Percentiles rank a stretch among this genome's conserved stretches.
Conservation (phyloP, 2,797 vertebrate species). For the Crax fasciolata region DNA sequence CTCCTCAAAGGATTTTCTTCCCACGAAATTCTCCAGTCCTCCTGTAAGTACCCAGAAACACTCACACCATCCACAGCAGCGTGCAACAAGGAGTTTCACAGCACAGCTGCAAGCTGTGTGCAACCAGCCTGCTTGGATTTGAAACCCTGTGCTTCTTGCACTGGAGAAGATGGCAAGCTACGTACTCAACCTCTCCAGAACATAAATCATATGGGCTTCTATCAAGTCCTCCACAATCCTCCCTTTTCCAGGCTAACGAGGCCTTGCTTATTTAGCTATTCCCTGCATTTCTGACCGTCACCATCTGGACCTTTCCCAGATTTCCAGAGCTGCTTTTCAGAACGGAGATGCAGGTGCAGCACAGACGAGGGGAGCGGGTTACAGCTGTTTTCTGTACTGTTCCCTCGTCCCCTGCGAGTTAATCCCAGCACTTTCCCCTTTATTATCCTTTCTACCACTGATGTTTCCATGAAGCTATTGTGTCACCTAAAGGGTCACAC, state of each 20-base stretch:
- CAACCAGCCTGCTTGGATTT: fast-evolving
- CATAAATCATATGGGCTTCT: neutral
- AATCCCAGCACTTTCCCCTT: constrained; percentile 22
- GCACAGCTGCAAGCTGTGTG: fast-evolving
- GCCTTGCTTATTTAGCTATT: neutral
- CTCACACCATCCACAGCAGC: neutral
- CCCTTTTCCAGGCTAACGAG: neutral
- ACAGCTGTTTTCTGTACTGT: neutral
- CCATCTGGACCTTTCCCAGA: neutral
- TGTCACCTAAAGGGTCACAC: neutral
- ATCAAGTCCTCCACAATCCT: neutral
- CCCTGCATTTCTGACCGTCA: neutral
- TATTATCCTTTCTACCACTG: neutral
- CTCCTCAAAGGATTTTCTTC: neutral
- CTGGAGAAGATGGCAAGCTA: neutral
- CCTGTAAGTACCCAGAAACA: neutral
- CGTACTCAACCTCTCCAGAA: neutral
- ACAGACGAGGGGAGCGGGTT: neutral
- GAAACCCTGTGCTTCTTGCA: neutral
- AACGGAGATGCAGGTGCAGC: neutral
- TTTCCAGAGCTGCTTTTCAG: neutral
- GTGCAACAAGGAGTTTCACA: neutral
- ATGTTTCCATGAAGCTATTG: neutral
- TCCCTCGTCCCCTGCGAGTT: neutral
- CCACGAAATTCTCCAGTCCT: neutral